Base-by-base conservation (phyloP, 2,113 vertebrate species). In the Melanerpes aurifrons region DNA sequence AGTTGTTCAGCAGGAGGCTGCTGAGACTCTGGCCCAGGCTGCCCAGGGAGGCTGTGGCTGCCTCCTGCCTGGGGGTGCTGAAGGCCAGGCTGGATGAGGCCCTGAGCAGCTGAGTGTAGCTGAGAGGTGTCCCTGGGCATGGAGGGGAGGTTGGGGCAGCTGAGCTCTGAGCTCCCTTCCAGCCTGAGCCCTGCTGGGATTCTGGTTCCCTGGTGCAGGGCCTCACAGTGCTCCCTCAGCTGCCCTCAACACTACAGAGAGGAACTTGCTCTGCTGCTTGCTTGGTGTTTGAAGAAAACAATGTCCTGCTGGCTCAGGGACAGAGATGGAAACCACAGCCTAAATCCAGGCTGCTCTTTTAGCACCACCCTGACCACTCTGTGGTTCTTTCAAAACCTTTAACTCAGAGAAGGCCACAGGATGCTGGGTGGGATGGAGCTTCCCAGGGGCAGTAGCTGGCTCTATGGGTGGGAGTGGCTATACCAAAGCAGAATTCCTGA, bases 401-500 rank as follows among this genome's bases (percentile, higher is more conserved):
- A 86, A 90, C 75, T 94, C 79, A 63, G 8, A 77, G 47, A 63
- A 85, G n/a, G 8, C 61, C 72, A 80, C 53, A 71, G 57, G 21
- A 74, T 74, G 24, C 64, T 31, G 64, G 63, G 43, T 18, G 79
- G 32, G 40, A 67, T 73, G 89, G 53, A 73, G 24, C 15, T 63
- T 91, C 61, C 57, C 77, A 87, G 64, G 90, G 43, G 62, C 26
- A 81, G 31, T 22, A 85, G 37, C 56, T 91, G 50, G 45, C 53
- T 78, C 91, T 78, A 82, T 66, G 78, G 78, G 7, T 75, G 47
- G 68, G 25, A 73, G 31, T 71, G 53, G 79, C 73, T 93, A 78
- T 79, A 86, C 58, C 54, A 86, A 94, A 28, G 43, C 77, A 86
- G 61, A 89, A 93, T 94, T 83, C 94, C 57, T 95, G 82, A 93